These are phyloP conservation scores for Chlorodrepanis virens DNA, from an alignment of 2,113 vertebrate genomes.

Conservation along the genomic window DNA sequence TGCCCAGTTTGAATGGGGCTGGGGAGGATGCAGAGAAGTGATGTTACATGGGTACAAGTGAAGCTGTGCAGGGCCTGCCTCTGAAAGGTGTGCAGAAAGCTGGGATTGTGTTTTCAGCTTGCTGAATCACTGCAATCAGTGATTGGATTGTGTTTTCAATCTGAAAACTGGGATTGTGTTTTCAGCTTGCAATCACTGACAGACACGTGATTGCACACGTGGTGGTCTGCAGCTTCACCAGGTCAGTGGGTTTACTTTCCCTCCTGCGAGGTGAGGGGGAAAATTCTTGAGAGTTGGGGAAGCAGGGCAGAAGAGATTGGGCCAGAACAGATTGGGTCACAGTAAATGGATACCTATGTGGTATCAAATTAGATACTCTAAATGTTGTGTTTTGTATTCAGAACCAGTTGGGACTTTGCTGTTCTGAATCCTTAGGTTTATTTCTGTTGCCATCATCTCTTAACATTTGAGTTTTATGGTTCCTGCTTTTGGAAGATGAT, in stretches of 20 bases:
- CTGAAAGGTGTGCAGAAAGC: background rate
- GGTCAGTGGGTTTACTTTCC: background rate
- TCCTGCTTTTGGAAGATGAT: background rate
- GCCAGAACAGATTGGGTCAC: rapidly evolving
- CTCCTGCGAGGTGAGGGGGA: rapidly evolving
- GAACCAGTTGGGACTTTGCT: background rate
- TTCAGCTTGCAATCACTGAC: background rate
- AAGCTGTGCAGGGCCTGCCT: background rate
- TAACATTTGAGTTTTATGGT: background rate
- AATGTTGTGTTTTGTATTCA: background rate
- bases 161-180: background rate
- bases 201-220: rapidly evolving
- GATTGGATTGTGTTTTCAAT: no score
- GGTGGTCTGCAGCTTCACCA: background rate
- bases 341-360: rapidly evolving
- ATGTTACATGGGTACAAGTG: background rate
- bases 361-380: background rate
- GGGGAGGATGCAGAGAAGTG: background rate
- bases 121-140: no score
- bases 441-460: background rate
- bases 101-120: background rate
- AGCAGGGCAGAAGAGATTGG: background rate
- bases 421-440: background rate
- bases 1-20: background rate
- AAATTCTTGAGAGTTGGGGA: background rate